Conservation (phyloP, 2,888 invertebrate genomes). For the Tetropium fuscum region DNA sequence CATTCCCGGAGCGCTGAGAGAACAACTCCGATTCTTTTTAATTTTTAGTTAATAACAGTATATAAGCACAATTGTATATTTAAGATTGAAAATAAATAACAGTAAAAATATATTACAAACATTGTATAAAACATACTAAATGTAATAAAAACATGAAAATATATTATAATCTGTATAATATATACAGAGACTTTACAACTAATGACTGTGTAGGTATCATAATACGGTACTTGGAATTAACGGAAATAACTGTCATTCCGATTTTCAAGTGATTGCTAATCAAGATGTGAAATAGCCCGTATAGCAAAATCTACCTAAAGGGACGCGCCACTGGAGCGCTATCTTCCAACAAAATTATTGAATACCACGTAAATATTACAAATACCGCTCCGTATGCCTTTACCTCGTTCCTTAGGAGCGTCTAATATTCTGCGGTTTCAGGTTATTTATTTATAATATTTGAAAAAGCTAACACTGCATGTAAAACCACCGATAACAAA, state of each 20-base stretch:
- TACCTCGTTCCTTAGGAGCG: too few relatives aligned
- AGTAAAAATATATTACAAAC: constrained; percentile 64
- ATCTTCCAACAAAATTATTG: too few relatives aligned
- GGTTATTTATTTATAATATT: too few relatives aligned
- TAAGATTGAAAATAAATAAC: constrained; percentile 63
- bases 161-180: constrained; percentile 62
- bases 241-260: constrained; percentile 60
- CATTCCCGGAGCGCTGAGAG: constrained; percentile 60
- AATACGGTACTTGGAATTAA: constrained; percentile 47
- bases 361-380: too few relatives aligned
- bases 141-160: constrained; percentile 61
- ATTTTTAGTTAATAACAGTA: constrained; percentile 59
- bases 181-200: constrained; percentile 61
- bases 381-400: too few relatives aligned
- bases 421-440: too few relatives aligned
- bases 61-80: constrained; percentile 55
- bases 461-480: too few relatives aligned
- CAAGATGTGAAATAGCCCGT: constrained; percentile 56
- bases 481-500: too few relatives aligned
- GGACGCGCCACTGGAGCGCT: too few relatives aligned
- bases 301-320: constrained; percentile 33
- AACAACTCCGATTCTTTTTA: constrained; percentile 54
- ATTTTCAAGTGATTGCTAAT: constrained; percentile 52
- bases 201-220: constrained; percentile 58
- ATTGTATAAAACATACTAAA: constrained; percentile 64